Evolutionary conservation across 2,797 vertebrate species (phyloP).

Genomic region (Miichthys miiuy): DNA sequence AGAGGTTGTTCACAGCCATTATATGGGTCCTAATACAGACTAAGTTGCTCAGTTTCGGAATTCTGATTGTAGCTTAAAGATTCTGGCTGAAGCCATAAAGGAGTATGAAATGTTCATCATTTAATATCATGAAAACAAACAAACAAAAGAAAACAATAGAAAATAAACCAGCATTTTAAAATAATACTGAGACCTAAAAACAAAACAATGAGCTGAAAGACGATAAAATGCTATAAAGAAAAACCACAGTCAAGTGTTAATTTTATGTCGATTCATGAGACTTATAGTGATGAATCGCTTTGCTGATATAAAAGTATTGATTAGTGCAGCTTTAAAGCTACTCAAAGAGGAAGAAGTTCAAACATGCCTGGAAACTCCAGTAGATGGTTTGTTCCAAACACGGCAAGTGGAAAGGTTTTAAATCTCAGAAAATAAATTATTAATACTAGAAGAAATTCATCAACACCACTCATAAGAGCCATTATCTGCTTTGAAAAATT

Average conservation of each 20-base stretch:
- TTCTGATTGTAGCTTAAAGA: background rate
- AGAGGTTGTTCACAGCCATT: background rate
- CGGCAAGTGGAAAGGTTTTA: background rate
- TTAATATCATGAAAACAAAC: too few species aligned
- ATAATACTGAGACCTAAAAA: too few species aligned
- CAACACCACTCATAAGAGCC: background rate
- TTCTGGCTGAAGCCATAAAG: background rate
- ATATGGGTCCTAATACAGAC: too few species aligned
- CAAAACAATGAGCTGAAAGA: background rate
- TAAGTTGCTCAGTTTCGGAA: background rate
- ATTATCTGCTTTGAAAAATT: background rate
- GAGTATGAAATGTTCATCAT: background rate
- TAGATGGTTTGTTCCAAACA: background rate
- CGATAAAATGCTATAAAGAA: background rate
- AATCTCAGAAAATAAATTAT: background rate
- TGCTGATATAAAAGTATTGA: background rate
- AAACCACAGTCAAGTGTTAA: background rate
- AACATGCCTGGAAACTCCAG: background rate
- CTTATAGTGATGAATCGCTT: too few species aligned
- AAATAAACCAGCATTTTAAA: too few species aligned
- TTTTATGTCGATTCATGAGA: conserved; percentile 1
- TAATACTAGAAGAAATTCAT: background rate
- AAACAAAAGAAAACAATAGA: too few species aligned
- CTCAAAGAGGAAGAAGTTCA: background rate
- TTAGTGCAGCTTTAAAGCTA: background rate